Percentiles rank a stretch among this genome's conserved stretches.
These are phyloP conservation scores for Podarcis lilfordi DNA, from an alignment of 2,797 vertebrate species.

Conservation along the genomic window DNA sequence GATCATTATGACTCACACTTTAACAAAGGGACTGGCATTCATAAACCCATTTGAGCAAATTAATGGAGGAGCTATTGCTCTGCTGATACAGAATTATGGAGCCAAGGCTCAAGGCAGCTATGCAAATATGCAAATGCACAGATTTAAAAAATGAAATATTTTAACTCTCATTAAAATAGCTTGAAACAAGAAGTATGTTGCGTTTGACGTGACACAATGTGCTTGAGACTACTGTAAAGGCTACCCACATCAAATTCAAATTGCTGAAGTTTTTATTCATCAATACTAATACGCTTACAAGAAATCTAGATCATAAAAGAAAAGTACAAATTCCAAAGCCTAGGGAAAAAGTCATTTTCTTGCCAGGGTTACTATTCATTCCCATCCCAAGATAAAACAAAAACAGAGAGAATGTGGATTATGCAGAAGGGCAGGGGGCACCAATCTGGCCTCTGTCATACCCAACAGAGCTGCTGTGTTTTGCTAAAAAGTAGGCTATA, in stretches of 20 bases:
- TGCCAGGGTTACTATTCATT: neutral
- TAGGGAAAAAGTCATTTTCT: conserved; percentile 1
- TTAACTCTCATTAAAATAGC: conserved; percentile 60
- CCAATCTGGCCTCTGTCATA: neutral
- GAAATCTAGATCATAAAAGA: conserved; percentile 19
- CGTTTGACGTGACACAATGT: conserved; percentile 4
- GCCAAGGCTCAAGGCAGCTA: conserved; percentile 28
- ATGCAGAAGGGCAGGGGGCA: neutral
- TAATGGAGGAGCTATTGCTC: neutral
- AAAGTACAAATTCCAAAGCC: neutral
- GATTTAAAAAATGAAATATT: conserved; percentile 43
- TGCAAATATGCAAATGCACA: conserved; percentile 35
- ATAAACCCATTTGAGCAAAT: conserved; percentile 22
- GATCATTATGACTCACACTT: conserved; percentile 13
- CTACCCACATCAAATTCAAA: conserved; percentile 6
- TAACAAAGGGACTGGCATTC: conserved; percentile 7
- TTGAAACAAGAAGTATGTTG: conserved; percentile 54
- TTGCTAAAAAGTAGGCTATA: neutral
- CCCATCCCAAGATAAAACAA: conserved; percentile 5
- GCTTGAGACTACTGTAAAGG: conserved; percentile 22
- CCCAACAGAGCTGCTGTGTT: neutral
- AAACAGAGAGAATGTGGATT: neutral
- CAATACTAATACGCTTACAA: neutral
- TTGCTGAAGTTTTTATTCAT: neutral
- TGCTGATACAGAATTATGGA: conserved; percentile 19